Conservation (phyloP, 1,140 invertebrate species). For the Heliconius eleuchia region DNA sequence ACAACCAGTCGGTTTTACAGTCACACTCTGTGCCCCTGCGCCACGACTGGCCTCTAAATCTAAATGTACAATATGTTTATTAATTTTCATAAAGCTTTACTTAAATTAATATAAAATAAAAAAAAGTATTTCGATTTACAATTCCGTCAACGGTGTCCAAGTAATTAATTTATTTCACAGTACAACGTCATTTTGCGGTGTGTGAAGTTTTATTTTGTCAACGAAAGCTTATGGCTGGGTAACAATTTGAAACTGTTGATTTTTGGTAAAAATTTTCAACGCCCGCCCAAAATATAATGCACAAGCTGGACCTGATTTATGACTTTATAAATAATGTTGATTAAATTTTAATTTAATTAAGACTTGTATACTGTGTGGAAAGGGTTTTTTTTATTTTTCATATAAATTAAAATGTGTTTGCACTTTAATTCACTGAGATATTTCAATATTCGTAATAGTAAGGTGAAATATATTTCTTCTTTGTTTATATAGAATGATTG, state of each 20-base stretch:
- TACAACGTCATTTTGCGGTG: slow-evolving; percentile 41
- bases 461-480: neutral
- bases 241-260: slow-evolving; percentile 28
- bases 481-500: neutral
- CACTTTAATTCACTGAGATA: neutral
- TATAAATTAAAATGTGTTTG: too few relatives aligned
- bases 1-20: too few relatives aligned
- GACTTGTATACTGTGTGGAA: neutral
- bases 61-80: too few relatives aligned
- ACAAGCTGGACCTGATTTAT: slow-evolving; percentile 19
- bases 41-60: too few relatives aligned
- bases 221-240: slow-evolving; percentile 33
- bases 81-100: too few relatives aligned
- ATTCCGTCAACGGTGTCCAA: slow-evolving; percentile 40
- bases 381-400: neutral
- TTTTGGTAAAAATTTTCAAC: slow-evolving; percentile 33
- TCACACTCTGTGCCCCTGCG: too few relatives aligned
- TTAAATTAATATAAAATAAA: neutral
- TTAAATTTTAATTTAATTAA: slow-evolving; percentile 28
- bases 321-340: slow-evolving; percentile 21
- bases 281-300: slow-evolving; percentile 14
- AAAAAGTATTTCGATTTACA: slow-evolving; percentile 27
- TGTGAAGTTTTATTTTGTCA: slow-evolving; percentile 47
- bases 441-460: neutral
- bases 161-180: slow-evolving; percentile 59